These are phyloP conservation scores for Gulo gulo DNA, from an alignment of 2,113 vertebrate genomes.

Conservation along the genomic window DNA sequence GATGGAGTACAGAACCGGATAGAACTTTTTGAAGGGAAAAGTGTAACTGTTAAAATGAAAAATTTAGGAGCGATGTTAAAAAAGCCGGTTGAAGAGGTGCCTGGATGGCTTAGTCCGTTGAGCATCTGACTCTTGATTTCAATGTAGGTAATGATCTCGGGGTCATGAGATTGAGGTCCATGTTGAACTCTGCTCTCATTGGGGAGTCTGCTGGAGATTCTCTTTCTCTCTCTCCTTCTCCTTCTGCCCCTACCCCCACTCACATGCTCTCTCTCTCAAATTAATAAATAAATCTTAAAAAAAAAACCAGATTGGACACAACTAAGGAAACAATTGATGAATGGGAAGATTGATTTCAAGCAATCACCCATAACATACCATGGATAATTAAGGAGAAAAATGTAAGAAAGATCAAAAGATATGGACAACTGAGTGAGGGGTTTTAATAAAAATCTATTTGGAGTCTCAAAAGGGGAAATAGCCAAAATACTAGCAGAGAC, in stretches of 20 bases:
- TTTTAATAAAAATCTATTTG: neutral
- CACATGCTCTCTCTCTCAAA: neutral
- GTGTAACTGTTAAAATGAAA: neutral
- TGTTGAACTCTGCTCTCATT: neutral
- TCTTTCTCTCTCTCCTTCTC: neutral
- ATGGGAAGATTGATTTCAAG: neutral
- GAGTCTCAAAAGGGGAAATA: neutral
- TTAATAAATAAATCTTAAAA: neutral
- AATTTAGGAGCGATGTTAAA: neutral
- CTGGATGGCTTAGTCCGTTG: neutral
- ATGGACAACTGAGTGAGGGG: neutral
- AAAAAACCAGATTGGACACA: neutral
- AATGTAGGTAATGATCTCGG: neutral
- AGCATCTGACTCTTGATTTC: neutral
- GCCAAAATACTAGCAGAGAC: neutral
- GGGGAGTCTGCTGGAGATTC: neutral
- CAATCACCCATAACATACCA: no score
- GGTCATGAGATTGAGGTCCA: neutral
- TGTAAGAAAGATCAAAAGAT: neutral
- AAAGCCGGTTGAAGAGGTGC: neutral
- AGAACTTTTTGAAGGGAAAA: neutral
- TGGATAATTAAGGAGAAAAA: neutral
- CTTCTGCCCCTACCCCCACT: neutral
- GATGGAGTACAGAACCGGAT: neutral
- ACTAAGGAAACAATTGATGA: neutral